phyloP scores from a whole-genome alignment of 1,140 invertebrate species.

The Drosophila neocordata region DNA sequence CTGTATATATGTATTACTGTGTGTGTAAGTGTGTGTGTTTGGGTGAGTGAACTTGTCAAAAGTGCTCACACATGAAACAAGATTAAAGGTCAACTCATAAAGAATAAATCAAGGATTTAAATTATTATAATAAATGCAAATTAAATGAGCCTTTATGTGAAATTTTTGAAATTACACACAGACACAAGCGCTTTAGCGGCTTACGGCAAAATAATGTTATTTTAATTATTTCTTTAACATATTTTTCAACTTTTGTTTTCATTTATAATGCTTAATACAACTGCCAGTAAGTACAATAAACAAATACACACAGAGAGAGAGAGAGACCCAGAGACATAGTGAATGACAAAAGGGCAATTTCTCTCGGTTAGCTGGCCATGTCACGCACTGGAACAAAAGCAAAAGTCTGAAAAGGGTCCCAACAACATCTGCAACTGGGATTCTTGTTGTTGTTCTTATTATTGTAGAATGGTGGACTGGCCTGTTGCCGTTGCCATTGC shows the following conservation, averaged over 20 bases:
- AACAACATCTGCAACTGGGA: neutral
- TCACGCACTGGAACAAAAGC: conserved; percentile 29
- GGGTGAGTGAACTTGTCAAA: conserved; percentile 34
- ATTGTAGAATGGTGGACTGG: neutral
- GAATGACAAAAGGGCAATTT: conserved; percentile 47
- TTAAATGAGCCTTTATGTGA: conserved; percentile 21
- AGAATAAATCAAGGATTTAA: conserved; percentile 24
- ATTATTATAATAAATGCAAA: conserved; percentile 37
- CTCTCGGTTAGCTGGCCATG: conserved; percentile 27
- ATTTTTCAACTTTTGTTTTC: conserved; percentile 17
- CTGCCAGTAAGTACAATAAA: conserved; percentile 11
- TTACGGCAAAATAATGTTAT: neutral
- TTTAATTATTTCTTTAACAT: neutral
- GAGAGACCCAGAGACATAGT: neutral
- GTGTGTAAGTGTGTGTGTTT: conserved; percentile 26
- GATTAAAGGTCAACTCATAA: conserved; percentile 50
- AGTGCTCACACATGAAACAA: conserved; percentile 32
- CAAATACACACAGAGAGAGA: conserved; percentile 2
- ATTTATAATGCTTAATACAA: conserved; percentile 46
- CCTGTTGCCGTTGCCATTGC: neutral
- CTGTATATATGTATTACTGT: neutral
- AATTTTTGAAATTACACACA: neutral
- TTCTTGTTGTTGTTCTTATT: neutral
- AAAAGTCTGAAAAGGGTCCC: neutral
- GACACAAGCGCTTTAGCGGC: neutral